Evolutionary conservation across 2,888 invertebrate species (phyloP), one percentile per base, ranked within the genome.

Genomic region (Catocala sponsa): DNA sequence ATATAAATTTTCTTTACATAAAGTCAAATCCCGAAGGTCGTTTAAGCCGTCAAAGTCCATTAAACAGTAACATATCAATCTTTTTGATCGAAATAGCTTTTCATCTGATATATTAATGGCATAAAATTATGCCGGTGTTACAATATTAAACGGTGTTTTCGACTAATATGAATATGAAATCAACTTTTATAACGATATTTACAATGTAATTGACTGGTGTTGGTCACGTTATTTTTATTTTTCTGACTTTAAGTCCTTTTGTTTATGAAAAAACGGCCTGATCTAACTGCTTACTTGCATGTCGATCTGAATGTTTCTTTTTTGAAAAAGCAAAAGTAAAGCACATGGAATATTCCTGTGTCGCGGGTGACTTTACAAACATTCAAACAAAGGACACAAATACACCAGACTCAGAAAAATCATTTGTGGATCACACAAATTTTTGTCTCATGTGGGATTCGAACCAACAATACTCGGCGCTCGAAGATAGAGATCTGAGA

Each of bases 91-190:
- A 63, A 64, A 62, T 50, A 54, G 5, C n/a, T 46, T 58, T 58
- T 68, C 48, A 58, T 63, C 12, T 46, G 38, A 65, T 69, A 70
- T 59, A 65, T 53, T 70, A 72, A 69, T 63, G 50, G 53, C 59
- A 61, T 35, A 53, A 65, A 74, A 70, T 72, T 70, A 66, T 60
- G 47, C 49, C 10, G 44, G 44, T 59, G 55, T 68, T 55, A 44
- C 32, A 35, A 50, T 52, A 66, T 58, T 56, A 64, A 72, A 70
- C 62, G 63, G 64, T 63, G 47, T 52, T 75, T 64, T 52, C 25
- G 15, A 35, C 48, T 56, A 63, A 59, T 54, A 55, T 48, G 67
- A 67, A 63, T 61, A 65, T 41, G 32, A 74, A 74, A 74, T 61
- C 50, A 59, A 35, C 50, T 64, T 48, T 66, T 54, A 66, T 57